Base-by-base conservation (phyloP, 2,797 vertebrate species). In the Enteromius paludinosus region DNA sequence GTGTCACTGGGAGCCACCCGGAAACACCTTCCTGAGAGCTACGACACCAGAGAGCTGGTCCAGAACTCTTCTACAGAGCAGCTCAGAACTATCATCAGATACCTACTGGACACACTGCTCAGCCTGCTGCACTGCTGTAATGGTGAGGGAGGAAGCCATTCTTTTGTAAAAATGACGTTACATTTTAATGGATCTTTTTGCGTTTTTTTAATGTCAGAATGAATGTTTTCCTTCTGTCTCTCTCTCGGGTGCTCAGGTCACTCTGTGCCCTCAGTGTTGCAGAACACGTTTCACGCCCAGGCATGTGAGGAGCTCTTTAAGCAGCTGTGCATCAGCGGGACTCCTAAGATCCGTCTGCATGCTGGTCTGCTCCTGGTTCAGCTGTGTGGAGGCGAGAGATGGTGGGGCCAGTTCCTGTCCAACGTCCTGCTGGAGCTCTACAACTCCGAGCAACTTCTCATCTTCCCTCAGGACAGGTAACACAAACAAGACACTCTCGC, bases 371-470 rank as follows among this genome's bases (percentile, higher is more conserved):
- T 99, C 43, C 93, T 99, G 84, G 98, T 99, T 87, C 98, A 99
- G 85, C 95, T 99, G 0, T 99, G 98, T 87, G 98, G 98, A 76
- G 96, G 95, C 0, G 98, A 99, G 92, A 95, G 96, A 79, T 99
- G 98, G 98, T 99, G 98, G 98, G 98, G 98, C 41, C 98, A 98
- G 85, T 99, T 99, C 91, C 96, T 99, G 65, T 99, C 98, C 69
- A 99, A 99, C 0, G 98, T 99, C 2, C 94, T 99, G 86, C 98
- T 99, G 90, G 98, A 99, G 90, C 94, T 99, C 33, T 99, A 99
- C 93, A 99, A 99, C 92, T 99, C 98, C 0, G 98, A 99, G 47
- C 98, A 99, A 82, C 94, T 98, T 89, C 97, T 99, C 79, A 97
- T 99, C 92, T 99, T 99, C 88, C 98, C 98, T 66, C 98, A 99